Evolutionary conservation across 2,113 vertebrate species (phyloP), one percentile per base, ranked within the genome.

Genomic region (Agapornis roseicollis): DNA sequence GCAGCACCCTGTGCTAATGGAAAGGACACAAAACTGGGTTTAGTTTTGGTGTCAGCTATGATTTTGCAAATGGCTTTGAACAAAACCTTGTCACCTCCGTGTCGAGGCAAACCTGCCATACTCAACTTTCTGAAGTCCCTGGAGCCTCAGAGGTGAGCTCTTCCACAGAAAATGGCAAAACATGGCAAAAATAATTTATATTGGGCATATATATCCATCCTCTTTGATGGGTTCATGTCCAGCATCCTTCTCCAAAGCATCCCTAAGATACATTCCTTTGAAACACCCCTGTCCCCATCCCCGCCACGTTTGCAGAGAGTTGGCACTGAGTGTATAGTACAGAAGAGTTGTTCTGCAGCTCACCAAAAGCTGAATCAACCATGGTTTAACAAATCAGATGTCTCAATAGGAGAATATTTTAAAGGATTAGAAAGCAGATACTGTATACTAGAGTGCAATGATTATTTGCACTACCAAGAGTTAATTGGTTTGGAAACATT

Each of bases 31-130:
- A 53, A 74, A 56, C 8, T 15, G 15, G 35, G 44, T 47, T 92
- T 69, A 50, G 41, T 39, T 90, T 64, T 63, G 39, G 29, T n/a
- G 25, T 27, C 58, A 77, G 9, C 44, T 68, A 22, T 11, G 42
- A 76, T 55, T 79, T 71, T 7, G 11, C 27, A 52, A 3, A 5
- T 28, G 61, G 80, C 83, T 81, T 60, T 17, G 31, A 90, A 71
- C 11, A 56, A 79, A 78, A 89, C 0, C 5, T 39, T 2, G 0
- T 64, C 31, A 39, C 25, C 29, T 39, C 24, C 15, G 0, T 9
- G 9, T 8, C 79, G 65, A 85, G 29, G 17, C 25, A 91, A 94
- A 87, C 5, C 17, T 79, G 50, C 50, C 47, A 64, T 9, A 42
- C 13, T 61, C 68, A 86, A 65, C 63, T 44, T 91, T 47, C 52